A percentile compares a stretch with the other conserved stretches of the same genome.
phyloP scores from a whole-genome alignment of 2,113 vertebrate species.

The Antennarius striatus region DNA sequence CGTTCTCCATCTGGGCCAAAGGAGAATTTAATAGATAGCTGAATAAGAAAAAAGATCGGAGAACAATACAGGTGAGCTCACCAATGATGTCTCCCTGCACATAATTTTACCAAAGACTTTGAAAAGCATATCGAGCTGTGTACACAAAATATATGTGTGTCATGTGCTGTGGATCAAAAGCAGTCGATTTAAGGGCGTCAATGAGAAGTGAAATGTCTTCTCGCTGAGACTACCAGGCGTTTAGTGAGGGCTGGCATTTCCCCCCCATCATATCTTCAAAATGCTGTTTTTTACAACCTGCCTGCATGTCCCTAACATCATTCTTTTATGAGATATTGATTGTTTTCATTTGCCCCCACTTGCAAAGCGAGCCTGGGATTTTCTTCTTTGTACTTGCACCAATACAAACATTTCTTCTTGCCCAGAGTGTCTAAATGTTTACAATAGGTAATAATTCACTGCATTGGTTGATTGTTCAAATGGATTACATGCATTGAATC shows the following conservation, averaged over 20 bases:
- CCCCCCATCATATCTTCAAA: slow-evolving; percentile 48
- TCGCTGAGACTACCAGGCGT: slow-evolving; percentile 58
- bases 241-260: slow-evolving; percentile 65
- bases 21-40: slow-evolving; percentile 31
- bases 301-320: slow-evolving; percentile 49
- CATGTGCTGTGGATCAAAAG: slow-evolving; percentile 65
- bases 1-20: slow-evolving; percentile 32
- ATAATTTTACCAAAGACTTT: slow-evolving; percentile 33
- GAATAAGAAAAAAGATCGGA: slow-evolving; percentile 4
- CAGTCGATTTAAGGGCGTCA: slow-evolving; percentile 64
- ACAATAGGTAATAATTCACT: slow-evolving; percentile 74
- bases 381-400: slow-evolving; percentile 58
- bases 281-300: slow-evolving; percentile 47
- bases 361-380: slow-evolving; percentile 55
- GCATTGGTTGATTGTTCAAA: slow-evolving; percentile 70
- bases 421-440: slow-evolving; percentile 76
- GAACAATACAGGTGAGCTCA: slow-evolving; percentile 31
- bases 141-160: slow-evolving; percentile 61
- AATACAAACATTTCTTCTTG: slow-evolving; percentile 75
- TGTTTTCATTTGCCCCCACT: slow-evolving; percentile 54
- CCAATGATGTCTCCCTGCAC: slow-evolving; percentile 21
- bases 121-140: slow-evolving; percentile 42
- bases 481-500: slow-evolving; percentile 70
- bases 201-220: slow-evolving; percentile 66
- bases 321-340: slow-evolving; percentile 63